phyloP scores from a whole-genome alignment of 2,113 vertebrate species.

The Brachirus orientalis region DNA sequence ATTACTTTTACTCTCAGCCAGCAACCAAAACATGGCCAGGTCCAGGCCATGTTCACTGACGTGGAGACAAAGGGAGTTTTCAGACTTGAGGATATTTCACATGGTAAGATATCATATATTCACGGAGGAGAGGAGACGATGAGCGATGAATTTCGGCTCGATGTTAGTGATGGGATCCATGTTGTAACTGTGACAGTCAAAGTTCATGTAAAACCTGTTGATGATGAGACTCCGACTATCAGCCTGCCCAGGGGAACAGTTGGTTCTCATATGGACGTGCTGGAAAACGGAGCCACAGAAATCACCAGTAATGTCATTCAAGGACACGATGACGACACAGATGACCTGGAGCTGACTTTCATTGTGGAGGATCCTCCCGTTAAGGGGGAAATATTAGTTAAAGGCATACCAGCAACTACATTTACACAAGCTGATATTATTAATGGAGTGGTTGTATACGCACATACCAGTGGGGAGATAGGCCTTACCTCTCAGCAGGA shows the following conservation, averaged over 20 bases:
- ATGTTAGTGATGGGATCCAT: conserved; percentile 92
- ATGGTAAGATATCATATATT: conserved; percentile 86
- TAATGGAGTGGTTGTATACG: conserved; percentile 89
- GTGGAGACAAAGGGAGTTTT: conserved; percentile 84
- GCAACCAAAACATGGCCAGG: conserved; percentile 85
- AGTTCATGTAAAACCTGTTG: conserved; percentile 85
- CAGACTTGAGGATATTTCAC: conserved; percentile 84
- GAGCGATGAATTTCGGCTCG: conserved; percentile 87
- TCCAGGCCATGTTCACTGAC: conserved; percentile 81
- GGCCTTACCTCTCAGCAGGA: conserved; percentile 86
- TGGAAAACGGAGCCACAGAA: conserved; percentile 91
- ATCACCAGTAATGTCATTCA: conserved; percentile 89
- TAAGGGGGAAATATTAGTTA: conserved; percentile 88
- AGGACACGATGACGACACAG: conserved; percentile 86
- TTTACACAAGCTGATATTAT: conserved; percentile 93
- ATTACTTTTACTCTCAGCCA: conserved; percentile 88
- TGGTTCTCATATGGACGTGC: conserved; percentile 90
- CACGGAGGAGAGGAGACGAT: conserved; percentile 85
- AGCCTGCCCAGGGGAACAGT: conserved; percentile 85
- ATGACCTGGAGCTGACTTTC: conserved; percentile 91
- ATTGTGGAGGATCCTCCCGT: conserved; percentile 87
- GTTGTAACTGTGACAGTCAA: conserved; percentile 88
- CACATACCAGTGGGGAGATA: conserved; percentile 91
- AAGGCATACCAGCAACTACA: conserved; percentile 82
- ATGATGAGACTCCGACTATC: conserved; percentile 84